Base-by-base conservation (phyloP, 2,888 invertebrate species). In the Agrilus cyanescens region DNA sequence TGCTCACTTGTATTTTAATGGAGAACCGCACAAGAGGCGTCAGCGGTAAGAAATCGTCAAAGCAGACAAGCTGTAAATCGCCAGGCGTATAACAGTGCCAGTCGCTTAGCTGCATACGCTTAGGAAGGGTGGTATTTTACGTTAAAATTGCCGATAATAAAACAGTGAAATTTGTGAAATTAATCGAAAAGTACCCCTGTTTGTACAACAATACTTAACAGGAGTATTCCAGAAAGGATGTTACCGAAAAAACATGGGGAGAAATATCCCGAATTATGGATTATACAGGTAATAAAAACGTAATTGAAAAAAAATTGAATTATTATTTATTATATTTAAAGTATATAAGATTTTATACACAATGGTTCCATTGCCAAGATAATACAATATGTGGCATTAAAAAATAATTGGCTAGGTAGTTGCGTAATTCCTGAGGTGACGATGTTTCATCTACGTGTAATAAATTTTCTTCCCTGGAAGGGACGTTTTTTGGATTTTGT, bases 281-380 rank as follows among this genome's bases (percentile, higher is more conserved):
- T 12, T 20, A 12, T 7, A 10, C 37, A 40, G 30, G 38, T 14
- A n/a, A n/a, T n/a, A n/a, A n/a, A n/a, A n/a, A 38, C 14, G 13
- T 37, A 16, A 41, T 41, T 40, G n/a, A n/a, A n/a, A n/a, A n/a
- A n/a, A n/a, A n/a, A n/a, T n/a, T n/a, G n/a, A n/a, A n/a, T n/a
- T n/a, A n/a, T n/a, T n/a, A n/a, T n/a, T n/a, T n/a, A n/a, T n/a
- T n/a, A 16, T 12, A 41, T 25, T 31, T 30, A 4, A 4, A 4
- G 13, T 40, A 14, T 43, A 20, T 15, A 12, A 16, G 43, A 33
- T 18, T 18, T 18, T 36, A 36, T 37, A 37, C 29, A 37, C 37
- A 29, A 37, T 16, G 29, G 10, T 37, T 37, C 5, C 12, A 8
- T 37, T 37, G 29, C 37, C 37, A 37, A 6, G 37, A 2, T 8